Conservation (phyloP, 2,888 invertebrate genomes). For the Ectobius pallidus region DNA sequence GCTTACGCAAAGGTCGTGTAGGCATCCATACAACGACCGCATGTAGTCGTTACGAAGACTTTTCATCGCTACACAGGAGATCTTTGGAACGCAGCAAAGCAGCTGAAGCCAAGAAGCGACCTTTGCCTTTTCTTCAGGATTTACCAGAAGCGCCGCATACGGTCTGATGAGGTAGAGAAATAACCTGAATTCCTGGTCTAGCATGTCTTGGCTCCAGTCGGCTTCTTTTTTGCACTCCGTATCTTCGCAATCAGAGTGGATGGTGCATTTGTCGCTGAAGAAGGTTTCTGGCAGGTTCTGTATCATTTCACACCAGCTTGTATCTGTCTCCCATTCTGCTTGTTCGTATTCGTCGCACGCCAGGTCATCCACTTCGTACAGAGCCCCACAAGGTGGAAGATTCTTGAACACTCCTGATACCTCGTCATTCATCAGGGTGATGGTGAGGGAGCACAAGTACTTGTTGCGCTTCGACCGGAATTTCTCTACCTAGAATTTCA, state of each 20-base stretch:
- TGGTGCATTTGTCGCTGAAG: conserved; percentile 5
- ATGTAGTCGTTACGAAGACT: conserved; percentile 63
- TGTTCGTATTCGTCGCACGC: conserved; percentile 44
- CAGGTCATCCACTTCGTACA: conserved; percentile 52
- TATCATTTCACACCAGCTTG: conserved; percentile 56
- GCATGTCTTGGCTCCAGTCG: neutral
- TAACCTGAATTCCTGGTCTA: conserved; percentile 52
- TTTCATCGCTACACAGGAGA: conserved; percentile 58
- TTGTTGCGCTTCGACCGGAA: conserved; percentile 45
- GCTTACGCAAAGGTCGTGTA: conserved; percentile 55
- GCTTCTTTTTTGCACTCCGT: neutral
- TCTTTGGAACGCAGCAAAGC: conserved; percentile 56
- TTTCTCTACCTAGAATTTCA: neutral
- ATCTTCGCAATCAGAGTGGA: no score
- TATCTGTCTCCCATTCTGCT: conserved; percentile 58
- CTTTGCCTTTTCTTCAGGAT: conserved; percentile 55
- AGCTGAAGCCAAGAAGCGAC: conserved; percentile 60
- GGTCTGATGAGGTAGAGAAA: conserved; percentile 57
- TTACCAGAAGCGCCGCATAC: conserved; percentile 55
- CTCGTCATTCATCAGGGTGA: conserved; percentile 56
- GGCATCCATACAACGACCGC: conserved; percentile 54
- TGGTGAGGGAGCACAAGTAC: conserved; percentile 55
- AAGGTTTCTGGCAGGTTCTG: conserved; percentile 49
- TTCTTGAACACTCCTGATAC: conserved; percentile 53
- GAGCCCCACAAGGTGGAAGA: conserved; percentile 53